phyloP scores from a whole-genome alignment of 53 echinoderm and acorn worm genomes.

The Paracentrotus lividus region DNA sequence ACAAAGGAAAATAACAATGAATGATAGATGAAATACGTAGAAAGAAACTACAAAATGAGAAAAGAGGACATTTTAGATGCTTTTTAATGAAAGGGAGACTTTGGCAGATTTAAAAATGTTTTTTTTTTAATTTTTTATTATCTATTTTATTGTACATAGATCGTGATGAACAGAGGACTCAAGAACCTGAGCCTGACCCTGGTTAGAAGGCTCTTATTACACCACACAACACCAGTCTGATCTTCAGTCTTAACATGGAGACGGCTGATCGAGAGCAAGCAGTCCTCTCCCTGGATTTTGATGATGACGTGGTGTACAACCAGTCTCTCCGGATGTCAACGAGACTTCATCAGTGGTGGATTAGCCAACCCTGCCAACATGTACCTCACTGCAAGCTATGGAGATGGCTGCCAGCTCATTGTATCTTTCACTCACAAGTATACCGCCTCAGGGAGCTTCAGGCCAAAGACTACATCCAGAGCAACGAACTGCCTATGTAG shows the following conservation, averaged over 20 bases:
- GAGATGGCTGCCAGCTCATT: conserved; percentile 88
- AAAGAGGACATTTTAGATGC: too few species aligned
- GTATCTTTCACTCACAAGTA: conserved; percentile 88
- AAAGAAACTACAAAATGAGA: too few species aligned
- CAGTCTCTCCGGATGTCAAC: conserved; percentile 90
- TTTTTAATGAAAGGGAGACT: too few species aligned
- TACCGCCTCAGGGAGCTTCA: conserved; percentile 68
- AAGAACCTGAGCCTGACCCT: conserved; percentile 80
- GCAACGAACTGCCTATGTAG: conserved; percentile 53
- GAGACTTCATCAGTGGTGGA: conserved; percentile 91
- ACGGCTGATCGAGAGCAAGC: conserved; percentile 82
- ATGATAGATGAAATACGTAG: too few species aligned
- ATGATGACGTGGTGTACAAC: conserved; percentile 82
- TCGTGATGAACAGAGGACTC: conserved; percentile 82
- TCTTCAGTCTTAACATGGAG: conserved; percentile 80
- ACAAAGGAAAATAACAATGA: too few species aligned
- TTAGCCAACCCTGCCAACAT: conserved; percentile 74
- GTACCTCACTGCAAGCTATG: conserved; percentile 89
- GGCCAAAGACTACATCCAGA: conserved; percentile 71
- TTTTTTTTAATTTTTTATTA: too few species aligned
- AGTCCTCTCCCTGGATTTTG: conserved; percentile 84
- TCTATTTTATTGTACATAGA: conserved; percentile 67
- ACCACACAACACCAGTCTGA: conserved; percentile 75
- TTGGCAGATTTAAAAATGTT: too few species aligned
- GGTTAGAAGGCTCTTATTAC: conserved; percentile 66